Base-by-base conservation (phyloP, 30 jellyfish, hydroid and myxozoan species). In the Hydractinia symbiolongicarpus region DNA sequence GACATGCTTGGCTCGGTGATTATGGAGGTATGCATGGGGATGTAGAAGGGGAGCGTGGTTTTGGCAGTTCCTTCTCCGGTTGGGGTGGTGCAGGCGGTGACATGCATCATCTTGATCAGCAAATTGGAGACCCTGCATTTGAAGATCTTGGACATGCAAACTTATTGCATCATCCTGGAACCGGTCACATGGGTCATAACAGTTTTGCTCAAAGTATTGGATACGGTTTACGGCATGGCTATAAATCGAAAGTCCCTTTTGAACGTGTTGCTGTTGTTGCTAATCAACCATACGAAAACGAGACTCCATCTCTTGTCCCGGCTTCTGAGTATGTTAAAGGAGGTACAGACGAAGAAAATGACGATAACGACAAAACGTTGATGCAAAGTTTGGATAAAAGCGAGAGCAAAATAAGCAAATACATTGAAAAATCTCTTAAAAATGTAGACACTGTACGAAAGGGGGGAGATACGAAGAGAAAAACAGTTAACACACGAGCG, bases 21-120 rank as follows among this genome's bases (percentile, higher is more conserved):
- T 81, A 64, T 10, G 81, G 88, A 51, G 53, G 79, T 57, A 69
- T 56, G 52, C 72, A 73, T 52, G 85, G 57, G 6, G 53, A 55
- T 53, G 52, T 55, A 5, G 60, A 67, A 14, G 94, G 88, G 5
- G 73, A 62, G 54, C 86, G 86, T 3, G 90, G 84, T 77, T 86
- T 86, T 44, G 95, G 85, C 10, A 84, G 90, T 21, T 89, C 90
- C 77, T 87, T 69, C n/a, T 87, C 95, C n/a, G 95, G 84, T 53
- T 69, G 85, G 55, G 89, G 95, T 53, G 70, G 77, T 81, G 81
- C 53, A 19, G 60, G 67, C 53, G 73, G 68, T 6, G 95, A 84
- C 11, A 79, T 71, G 67, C 87, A 73, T 61, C 90, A 86, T 55
- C 76, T 64, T 66, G 71, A 73, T 8, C 69, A 61, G 40, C 71